Conservation (phyloP, 2,888 invertebrate genomes). For the Molanna angustata region DNA sequence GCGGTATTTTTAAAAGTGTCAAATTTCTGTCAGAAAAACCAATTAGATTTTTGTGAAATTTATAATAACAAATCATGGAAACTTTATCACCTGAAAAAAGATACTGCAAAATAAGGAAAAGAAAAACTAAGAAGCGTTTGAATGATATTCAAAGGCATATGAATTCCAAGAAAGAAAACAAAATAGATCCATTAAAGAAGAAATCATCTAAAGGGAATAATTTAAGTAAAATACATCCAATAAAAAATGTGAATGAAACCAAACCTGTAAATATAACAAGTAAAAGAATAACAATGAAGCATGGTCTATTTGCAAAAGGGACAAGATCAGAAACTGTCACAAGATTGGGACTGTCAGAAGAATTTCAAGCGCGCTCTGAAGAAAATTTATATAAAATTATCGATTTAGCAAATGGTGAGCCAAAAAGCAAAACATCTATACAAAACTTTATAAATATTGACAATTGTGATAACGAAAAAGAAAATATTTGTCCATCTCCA, state of each 20-base stretch:
- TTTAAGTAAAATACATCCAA: neutral
- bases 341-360: constrained; percentile 37
- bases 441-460: no score
- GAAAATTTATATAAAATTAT: constrained; percentile 31
- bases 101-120: constrained; percentile 31
- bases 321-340: constrained; percentile 46
- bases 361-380: constrained; percentile 35
- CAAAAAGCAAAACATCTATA: no score
- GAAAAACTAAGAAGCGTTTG: constrained; percentile 41
- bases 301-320: constrained; percentile 42
- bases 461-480: no score
- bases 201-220: neutral
- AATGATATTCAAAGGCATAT: neutral
- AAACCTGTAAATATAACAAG: constrained; percentile 39
- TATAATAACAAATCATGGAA: no score
- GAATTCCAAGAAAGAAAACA: neutral
- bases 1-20: no score
- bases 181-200: neutral
- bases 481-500: no score
- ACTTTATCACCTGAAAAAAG: constrained; percentile 11
- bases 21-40: no score
- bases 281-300: constrained; percentile 42
- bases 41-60: no score
- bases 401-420: constrained; percentile 32
- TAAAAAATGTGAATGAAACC: neutral